These are phyloP conservation scores for Ganaspis sp. DNA, from an alignment of 1,140 invertebrate species.

Conservation along the genomic window DNA sequence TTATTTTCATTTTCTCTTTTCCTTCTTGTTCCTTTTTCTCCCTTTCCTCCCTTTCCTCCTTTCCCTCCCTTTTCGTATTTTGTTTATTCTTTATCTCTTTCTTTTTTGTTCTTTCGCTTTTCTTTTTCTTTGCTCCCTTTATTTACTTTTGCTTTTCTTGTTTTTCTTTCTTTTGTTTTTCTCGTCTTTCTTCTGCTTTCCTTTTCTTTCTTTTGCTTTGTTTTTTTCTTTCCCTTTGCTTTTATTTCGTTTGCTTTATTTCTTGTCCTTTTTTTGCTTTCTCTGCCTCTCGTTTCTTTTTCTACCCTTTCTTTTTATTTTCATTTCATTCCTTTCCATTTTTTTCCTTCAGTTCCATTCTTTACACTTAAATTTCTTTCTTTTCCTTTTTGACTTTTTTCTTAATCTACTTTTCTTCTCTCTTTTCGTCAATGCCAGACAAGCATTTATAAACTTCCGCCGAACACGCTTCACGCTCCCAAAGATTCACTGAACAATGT, in stretches of 20 bases:
- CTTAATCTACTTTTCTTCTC: conserved; percentile 12
- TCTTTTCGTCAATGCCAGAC: conserved; percentile 49
- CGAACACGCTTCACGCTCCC: conserved; percentile 50
- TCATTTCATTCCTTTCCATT: conserved; percentile 33
- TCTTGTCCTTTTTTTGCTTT: conserved; percentile 27
- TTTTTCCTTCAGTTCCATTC: conserved; percentile 27
- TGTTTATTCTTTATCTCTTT: conserved; percentile 31
- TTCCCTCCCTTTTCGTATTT: conserved; percentile 46
- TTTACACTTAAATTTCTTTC: too few species aligned
- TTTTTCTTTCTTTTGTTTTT: conserved; percentile 40
- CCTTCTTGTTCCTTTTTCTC: conserved; percentile 29
- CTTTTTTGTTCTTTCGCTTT: conserved; percentile 5
- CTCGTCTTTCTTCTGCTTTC: conserved; percentile 41
- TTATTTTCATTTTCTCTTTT: too few species aligned
- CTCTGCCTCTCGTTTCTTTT: conserved; percentile 35
- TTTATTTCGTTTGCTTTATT: too few species aligned
- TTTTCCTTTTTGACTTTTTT: conserved; percentile 35
- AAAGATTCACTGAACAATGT: conserved; percentile 51
- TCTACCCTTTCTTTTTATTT: too few species aligned
- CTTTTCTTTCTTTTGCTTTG: too few species aligned
- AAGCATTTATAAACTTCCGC: conserved; percentile 67
- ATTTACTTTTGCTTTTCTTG: conserved; percentile 34
- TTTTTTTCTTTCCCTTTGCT: conserved; percentile 33
- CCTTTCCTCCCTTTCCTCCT: conserved; percentile 54
- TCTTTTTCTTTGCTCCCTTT: too few species aligned